Conservation (phyloP, 2,888 invertebrate species). For the Sinopyrophorus schimmeli region DNA sequence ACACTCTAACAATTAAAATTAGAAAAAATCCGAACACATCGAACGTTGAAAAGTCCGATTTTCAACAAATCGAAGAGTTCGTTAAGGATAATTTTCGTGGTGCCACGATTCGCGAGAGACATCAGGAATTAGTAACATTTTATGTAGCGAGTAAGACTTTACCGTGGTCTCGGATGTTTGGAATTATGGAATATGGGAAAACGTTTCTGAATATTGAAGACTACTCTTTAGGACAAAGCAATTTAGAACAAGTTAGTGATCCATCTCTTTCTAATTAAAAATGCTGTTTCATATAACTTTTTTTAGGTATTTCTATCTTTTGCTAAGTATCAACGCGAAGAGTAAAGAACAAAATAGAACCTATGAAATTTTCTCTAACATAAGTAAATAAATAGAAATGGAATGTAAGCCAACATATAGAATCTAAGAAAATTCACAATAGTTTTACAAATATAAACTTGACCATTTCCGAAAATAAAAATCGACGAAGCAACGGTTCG, state of each 20-base stretch:
- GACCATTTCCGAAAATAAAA: too few species aligned
- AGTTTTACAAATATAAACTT: too few species aligned
- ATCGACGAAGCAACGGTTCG: too few species aligned
- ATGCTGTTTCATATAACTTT: background rate
- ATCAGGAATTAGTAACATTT: conserved; percentile 73
- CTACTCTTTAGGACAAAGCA: conserved; percentile 81
- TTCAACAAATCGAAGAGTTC: conserved; percentile 40
- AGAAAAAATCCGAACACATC: conserved; percentile 38
- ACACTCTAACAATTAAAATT: conserved; percentile 54
- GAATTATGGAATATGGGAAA: conserved; percentile 66
- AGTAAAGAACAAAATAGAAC: background rate
- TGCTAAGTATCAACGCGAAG: conserved; percentile 59
- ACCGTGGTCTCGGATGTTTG: conserved; percentile 77
- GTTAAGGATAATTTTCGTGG: conserved; percentile 45
- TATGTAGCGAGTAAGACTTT: conserved; percentile 64
- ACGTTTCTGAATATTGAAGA: conserved; percentile 65
- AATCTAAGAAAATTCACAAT: too few species aligned
- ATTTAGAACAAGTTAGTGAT: conserved; percentile 68
- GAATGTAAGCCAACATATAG: too few species aligned
- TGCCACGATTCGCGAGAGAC: conserved; percentile 64
- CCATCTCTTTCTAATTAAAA: background rate
- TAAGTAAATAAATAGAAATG: too few species aligned
- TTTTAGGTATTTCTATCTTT: conserved; percentile 67
- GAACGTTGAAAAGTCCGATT: background rate
- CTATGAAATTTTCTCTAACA: too few species aligned